Base-by-base conservation (phyloP, 2,113 vertebrate genomes). In the Antennarius striatus region DNA sequence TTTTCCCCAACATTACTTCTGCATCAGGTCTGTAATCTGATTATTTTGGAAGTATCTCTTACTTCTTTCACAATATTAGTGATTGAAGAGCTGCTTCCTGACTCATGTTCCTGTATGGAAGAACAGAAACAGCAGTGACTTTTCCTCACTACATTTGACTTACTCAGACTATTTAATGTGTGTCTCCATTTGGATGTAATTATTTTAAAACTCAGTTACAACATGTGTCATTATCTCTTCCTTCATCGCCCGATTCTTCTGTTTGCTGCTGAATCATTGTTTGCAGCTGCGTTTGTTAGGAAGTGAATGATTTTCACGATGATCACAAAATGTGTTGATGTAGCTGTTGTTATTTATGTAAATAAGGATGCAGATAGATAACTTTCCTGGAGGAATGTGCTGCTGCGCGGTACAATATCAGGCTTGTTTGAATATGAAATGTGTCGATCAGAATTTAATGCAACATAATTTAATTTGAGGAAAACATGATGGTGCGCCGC, bases 381-480 rank as follows among this genome's bases (percentile, higher is more conserved):
- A 36, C 32, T 5, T 36, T 7, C 32, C 32, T 4, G 32, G 32
- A 36, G 32, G 32, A 36, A 7, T 36, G 32, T 5, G 7, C 32
- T 36, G 32, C 32, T 36, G 32, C 4, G 9, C 42, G 10, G 11
- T 43, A 1, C 7, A 13, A 30, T 9, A 10, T 3, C n/a, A 42
- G 8, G 14, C 12, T 14, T 45, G 7, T n/a, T 15, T 29, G 32
- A 36, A 36, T 36, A 5, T 36, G 32, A 36, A 36, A 36, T 36
- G 32, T 43, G 49, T 4, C 5, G 49, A 42, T 42, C 10, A 40
- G 10, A 51, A 5, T 4, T 17, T 14, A 13, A 11, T 43, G 1
- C 12, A 28, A 30, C 45, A 56, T 16, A 30, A 64, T 63, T 66
- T 54, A 58, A 52, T 36, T 29, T 63, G 22, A 45, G 49, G 43